Evolutionary conservation across 2,113 vertebrate species (phyloP).

Genomic region (Phodopus roborovskii): DNA sequence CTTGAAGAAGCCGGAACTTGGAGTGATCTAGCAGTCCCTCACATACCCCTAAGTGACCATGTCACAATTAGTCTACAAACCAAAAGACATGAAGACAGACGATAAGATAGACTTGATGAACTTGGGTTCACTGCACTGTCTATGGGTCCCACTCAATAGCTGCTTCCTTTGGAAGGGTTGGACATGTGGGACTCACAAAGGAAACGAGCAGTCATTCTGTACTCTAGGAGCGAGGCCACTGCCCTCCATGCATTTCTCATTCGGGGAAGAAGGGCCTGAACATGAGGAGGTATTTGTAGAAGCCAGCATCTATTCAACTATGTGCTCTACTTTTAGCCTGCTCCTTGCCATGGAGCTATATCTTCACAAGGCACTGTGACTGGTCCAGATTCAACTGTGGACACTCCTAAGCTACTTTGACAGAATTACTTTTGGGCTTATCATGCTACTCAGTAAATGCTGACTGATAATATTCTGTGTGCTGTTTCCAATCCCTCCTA

Average conservation of each 20-base stretch:
- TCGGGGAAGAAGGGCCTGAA: neutral
- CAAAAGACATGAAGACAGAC: neutral
- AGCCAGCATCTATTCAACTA: neutral
- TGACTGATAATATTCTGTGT: neutral
- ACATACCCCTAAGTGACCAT: neutral
- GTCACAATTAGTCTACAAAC: neutral
- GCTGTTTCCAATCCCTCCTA: neutral
- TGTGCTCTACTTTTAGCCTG: neutral
- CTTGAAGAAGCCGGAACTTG: neutral
- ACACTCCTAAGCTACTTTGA: neutral
- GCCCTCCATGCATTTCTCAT: neutral
- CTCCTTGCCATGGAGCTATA: neutral
- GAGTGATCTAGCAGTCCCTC: neutral
- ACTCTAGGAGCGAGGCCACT: neutral
- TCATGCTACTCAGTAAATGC: neutral
- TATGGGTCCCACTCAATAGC: neutral
- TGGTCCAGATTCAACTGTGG: neutral
- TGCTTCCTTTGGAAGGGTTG: neutral
- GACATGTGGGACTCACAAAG: neutral
- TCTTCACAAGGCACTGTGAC: neutral
- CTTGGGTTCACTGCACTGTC: neutral
- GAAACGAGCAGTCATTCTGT: neutral
- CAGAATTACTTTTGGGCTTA: neutral
- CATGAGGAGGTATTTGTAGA: neutral
- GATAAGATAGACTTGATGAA: neutral